These are phyloP conservation scores for Gobiocypris rarus DNA, from an alignment of 2,113 vertebrate species.

Conservation along the genomic window DNA sequence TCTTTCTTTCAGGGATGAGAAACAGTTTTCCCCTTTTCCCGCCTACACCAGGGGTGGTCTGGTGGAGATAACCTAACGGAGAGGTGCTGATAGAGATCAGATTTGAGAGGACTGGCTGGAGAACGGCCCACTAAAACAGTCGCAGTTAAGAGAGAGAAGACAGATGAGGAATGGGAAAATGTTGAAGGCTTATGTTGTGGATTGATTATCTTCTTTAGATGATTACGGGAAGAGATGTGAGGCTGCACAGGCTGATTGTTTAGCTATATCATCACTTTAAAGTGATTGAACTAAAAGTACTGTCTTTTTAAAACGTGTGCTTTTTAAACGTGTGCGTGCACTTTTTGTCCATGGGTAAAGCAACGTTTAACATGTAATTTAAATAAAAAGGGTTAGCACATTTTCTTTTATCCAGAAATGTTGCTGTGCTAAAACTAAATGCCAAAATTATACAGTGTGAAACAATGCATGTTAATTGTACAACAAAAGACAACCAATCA, in stretches of 20 bases:
- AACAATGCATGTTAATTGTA: not conserved
- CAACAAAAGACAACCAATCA: not conserved
- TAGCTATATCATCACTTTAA: not conserved
- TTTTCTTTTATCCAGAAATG: no score
- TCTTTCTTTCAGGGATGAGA: constrained; percentile 19
- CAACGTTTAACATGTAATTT: not conserved
- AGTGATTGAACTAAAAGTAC: not conserved
- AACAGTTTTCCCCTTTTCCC: constrained; percentile 21
- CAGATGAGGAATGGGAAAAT: not conserved
- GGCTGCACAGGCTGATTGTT: not conserved
- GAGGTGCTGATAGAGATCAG: constrained; percentile 57
- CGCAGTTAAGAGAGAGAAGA: constrained; percentile 29
- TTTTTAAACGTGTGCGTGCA: not conserved
- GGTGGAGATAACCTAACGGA: constrained; percentile 50
- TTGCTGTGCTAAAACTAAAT: not conserved
- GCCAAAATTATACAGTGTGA: not conserved
- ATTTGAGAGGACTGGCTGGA: constrained; percentile 43
- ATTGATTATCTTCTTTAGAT: not conserved
- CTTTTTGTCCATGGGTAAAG: not conserved
- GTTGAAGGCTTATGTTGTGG: not conserved
- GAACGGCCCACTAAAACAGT: constrained; percentile 48
- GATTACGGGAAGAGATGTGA: constrained; percentile 12
- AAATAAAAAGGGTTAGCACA: not conserved
- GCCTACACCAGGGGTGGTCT: constrained; percentile 58
- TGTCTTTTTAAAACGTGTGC: not conserved